Evolutionary conservation across 2,888 invertebrate genomes (phyloP).

Genomic region (Smittia sp.): DNA sequence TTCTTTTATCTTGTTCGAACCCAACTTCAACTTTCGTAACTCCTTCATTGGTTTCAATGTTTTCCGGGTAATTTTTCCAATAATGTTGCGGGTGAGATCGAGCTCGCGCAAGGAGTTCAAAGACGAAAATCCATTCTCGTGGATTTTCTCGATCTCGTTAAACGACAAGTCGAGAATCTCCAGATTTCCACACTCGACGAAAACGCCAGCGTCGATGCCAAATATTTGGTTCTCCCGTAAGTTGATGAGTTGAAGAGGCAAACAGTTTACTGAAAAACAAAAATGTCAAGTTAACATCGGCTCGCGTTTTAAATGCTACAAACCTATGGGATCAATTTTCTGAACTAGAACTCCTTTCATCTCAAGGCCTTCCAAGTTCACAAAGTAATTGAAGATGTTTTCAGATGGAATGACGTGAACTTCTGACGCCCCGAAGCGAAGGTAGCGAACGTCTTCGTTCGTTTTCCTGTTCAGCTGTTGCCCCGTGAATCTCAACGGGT

Average conservation of each 20-base stretch:
- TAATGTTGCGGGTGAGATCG: neutral
- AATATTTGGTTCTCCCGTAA: slow-evolving; percentile 12
- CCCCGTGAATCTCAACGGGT: slow-evolving; percentile 13
- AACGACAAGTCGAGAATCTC: neutral
- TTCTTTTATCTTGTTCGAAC: neutral
- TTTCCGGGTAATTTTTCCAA: neutral
- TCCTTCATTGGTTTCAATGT: slow-evolving; percentile 14
- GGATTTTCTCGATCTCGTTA: slow-evolving; percentile 1
- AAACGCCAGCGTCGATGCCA: neutral
- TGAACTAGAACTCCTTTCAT: neutral
- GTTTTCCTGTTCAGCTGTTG: neutral
- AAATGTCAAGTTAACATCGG: too few species aligned
- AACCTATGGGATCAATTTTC: neutral
- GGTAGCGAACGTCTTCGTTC: slow-evolving; percentile 14
- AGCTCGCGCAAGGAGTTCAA: neutral
- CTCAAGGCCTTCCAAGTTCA: neutral
- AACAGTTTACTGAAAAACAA: neutral
- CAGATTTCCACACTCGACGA: neutral
- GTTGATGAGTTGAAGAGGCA: neutral
- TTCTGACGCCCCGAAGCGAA: neutral
- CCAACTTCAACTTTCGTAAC: neutral
- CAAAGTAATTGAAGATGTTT: slow-evolving; percentile 19
- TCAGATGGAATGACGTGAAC: neutral
- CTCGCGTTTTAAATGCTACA: too few species aligned
- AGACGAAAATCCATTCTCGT: slow-evolving; percentile 19